Evolutionary conservation across 2,113 vertebrate genomes (phyloP).

Genomic region (Micronycteris hirsuta): DNA sequence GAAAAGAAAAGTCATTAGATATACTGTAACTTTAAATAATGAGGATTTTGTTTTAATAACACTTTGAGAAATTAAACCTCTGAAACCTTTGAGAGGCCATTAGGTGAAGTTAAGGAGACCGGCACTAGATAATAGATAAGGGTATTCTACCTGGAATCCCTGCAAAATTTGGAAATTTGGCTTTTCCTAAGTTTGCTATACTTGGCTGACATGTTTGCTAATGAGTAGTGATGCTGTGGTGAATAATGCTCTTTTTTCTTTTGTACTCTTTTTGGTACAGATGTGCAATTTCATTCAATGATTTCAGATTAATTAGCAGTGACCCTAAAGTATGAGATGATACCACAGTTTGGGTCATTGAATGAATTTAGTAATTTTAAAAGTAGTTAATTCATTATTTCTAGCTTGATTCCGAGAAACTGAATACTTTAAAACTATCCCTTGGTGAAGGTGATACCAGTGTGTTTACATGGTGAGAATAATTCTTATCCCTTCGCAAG

Average conservation of each 20-base stretch:
- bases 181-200: too few relatives aligned
- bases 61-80: constrained; percentile 73
- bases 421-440: constrained; percentile 1
- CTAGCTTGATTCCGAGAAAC: constrained; percentile 5
- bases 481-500: neutral
- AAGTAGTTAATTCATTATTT: neutral
- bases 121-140: neutral
- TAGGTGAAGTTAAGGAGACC: constrained; percentile 34
- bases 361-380: constrained; percentile 10
- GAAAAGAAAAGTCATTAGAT: constrained; percentile 67
- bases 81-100: constrained; percentile 52
- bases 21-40: constrained; percentile 70
- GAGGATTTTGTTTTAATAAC: constrained; percentile 77
- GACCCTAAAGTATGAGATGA: neutral
- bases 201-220: too few relatives aligned
- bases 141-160: neutral
- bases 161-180: neutral
- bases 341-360: neutral
- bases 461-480: neutral
- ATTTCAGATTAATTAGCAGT: neutral
- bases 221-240: too few relatives aligned
- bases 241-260: too few relatives aligned
- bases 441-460: neutral
- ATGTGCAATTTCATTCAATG: neutral
- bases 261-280: too few relatives aligned